Evolutionary conservation across 2,888 invertebrate genomes (phyloP), one percentile per base, ranked within the genome.

Genomic region (Anorthoa munda): DNA sequence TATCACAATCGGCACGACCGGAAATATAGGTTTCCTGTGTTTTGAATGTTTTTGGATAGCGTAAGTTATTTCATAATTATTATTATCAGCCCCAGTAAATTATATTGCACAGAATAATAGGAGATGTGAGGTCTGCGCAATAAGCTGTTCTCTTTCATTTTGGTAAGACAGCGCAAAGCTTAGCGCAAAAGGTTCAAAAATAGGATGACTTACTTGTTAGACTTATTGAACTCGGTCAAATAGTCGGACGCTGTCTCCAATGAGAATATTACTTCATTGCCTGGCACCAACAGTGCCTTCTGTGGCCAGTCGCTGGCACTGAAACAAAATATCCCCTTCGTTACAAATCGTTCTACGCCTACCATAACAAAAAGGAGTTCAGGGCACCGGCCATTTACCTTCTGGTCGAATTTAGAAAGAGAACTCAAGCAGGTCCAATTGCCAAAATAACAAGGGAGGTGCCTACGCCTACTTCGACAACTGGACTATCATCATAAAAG

Each of bases 161-260:
- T n/a, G n/a, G 1, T 51, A 21, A 18, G 21, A 31, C 18, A 18
- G 45, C 7, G 15, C 18, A 15, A n/a, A 11, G 15, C 15, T 31
- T 4, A n/a, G 26, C 26, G 18, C 7, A 13, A 31, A 31, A 17
- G 5, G 17, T 23, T n/a, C 11, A 9, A 26, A 18, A n/a, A 39
- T 21, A 18, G 0, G 0, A n/a, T 21, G 9, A 58, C 89, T 90
- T 85, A 94, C 94, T 90, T 92, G 71, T 92, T 91, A 4, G 89
- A 80, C 68, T 92, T 97, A 88, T 98, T 98, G 84, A 98, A 99
- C 93, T 99, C 99, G 89, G 98, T 98, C 78, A 99, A 97, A 93
- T 99, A 99, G 92, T 99, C 98, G 0, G 99, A 98, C 0, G 99
- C 99, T 0, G 99, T 99, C 95, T 99, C 99, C 90, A 99, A 92